phyloP scores from a whole-genome alignment of 2,888 invertebrate genomes.

The Morpho deidamia region DNA sequence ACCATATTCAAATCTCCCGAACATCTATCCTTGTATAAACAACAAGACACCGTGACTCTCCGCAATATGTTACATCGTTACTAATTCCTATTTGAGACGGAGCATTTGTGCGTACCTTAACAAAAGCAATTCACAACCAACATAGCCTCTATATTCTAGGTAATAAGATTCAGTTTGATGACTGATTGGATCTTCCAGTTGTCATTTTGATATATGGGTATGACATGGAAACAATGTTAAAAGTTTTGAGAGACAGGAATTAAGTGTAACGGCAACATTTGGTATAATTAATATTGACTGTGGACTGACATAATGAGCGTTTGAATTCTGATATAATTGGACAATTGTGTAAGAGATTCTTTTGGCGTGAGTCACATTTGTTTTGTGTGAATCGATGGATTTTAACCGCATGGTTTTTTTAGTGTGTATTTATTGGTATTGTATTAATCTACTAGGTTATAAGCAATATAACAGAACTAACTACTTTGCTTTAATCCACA shows the following conservation, averaged over 20 bases:
- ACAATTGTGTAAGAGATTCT: conserved; percentile 33
- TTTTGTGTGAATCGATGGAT: neutral
- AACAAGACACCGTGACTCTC: conserved; percentile 28
- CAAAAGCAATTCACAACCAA: conserved; percentile 17
- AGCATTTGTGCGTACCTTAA: conserved; percentile 44
- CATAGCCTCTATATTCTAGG: neutral
- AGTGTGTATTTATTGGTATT: too few species aligned
- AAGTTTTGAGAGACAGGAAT: conserved; percentile 54
- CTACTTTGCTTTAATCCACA: too few species aligned
- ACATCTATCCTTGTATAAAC: conserved; percentile 25
- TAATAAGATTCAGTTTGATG: conserved; percentile 21
- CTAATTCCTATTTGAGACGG: conserved; percentile 57
- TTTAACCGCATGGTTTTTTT: too few species aligned
- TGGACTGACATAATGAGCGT: conserved; percentile 62
- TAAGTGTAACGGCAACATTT: conserved; percentile 41
- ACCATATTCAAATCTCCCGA: conserved; percentile 5
- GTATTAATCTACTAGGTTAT: too few species aligned
- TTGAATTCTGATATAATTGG: conserved; percentile 44
- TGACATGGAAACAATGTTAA: conserved; percentile 54
- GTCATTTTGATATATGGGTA: conserved; percentile 39
- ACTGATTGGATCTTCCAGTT: neutral
- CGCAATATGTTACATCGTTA: conserved; percentile 55
- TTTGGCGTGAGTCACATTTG: conserved; percentile 8
- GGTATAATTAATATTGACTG: conserved; percentile 51
- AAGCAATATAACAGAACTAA: too few species aligned